Evolutionary conservation across 2,797 vertebrate genomes (phyloP), one percentile per base, ranked within the genome.

Genomic region (Megalops cyprinoides): DNA sequence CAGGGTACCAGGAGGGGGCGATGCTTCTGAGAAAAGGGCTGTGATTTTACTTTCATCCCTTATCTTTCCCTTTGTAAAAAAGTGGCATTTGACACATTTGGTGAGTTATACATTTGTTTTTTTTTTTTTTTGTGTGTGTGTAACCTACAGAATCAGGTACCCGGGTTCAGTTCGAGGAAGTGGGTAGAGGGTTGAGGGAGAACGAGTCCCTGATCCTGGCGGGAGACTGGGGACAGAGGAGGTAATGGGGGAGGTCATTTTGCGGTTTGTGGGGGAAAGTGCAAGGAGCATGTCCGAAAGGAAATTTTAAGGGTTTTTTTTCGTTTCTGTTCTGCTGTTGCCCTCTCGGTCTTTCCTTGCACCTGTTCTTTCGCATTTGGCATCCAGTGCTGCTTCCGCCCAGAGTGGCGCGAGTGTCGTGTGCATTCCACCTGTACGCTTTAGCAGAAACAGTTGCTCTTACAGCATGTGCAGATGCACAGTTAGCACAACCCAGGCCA

Each of bases 401-500:
- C 15, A 25, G 71, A 2, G 34, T 81, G 83, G 49, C 23, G 56
- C 76, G 80, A 75, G 56, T 79, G 39, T 51, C 51, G 18, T 31
- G 48, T 46, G n/a, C 23, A 2, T 42, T 1, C 23, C 23, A 20
- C 31, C 49, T 42, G 46, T 67, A 37, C 42, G n/a, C 51, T 10
- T 0, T 42, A n/a, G 6, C 18, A 28, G 48, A 77, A 56, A 7
- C 37, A 39, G 25, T n/a, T 18, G 23, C 48, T 20, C 28, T 37
- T 39, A n/a, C n/a, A n/a, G 65, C 4, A n/a, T 23, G 53, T 60
- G 20, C 18, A 8, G 46, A 14, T 25, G 60, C 44, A 44, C 42
- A 15, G 37, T 51, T 39, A n/a, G 58, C 42, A 56, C 44, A 51
- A 82, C 60, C 77, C 39, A 34, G 76, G 81, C 81, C 12, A 62